Percentiles rank a stretch among this genome's conserved stretches.
phyloP scores from a whole-genome alignment of 2,113 vertebrate species.

The Progne subis region DNA sequence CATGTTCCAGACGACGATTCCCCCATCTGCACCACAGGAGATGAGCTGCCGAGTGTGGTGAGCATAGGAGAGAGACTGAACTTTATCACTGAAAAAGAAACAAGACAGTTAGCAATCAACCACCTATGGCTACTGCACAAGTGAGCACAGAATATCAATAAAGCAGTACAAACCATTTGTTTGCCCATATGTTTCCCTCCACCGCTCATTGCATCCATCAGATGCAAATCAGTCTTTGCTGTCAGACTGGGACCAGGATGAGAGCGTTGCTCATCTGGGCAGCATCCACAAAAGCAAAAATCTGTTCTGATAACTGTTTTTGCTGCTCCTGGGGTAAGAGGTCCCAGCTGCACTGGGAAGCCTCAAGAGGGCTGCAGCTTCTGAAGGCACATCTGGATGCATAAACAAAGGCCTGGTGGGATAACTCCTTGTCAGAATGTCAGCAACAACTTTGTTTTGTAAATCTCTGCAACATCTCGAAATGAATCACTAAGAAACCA shows the following conservation, averaged over 20 bases:
- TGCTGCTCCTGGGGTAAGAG: background rate
- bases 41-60: conserved; percentile 96
- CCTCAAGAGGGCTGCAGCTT: background rate
- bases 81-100: conserved; percentile 84
- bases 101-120: background rate
- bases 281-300: background rate
- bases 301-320: background rate
- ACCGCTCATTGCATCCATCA: background rate
- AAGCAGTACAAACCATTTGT: background rate
- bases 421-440: background rate
- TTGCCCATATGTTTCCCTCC: background rate
- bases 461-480: background rate
- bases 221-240: background rate
- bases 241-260: background rate
- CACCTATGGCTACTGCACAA: background rate
- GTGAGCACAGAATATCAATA: background rate
- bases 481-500: background rate
- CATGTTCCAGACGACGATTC: conserved; percentile 98
- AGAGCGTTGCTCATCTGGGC: background rate
- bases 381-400: background rate
- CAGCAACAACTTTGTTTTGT: background rate
- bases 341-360: background rate
- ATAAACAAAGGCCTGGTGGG: accelerated
- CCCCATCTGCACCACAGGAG: conserved; percentile 92
- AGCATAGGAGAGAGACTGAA: conserved; percentile 93